Conservation (phyloP, 2,113 vertebrate species). For the Sinosuthora webbiana region DNA sequence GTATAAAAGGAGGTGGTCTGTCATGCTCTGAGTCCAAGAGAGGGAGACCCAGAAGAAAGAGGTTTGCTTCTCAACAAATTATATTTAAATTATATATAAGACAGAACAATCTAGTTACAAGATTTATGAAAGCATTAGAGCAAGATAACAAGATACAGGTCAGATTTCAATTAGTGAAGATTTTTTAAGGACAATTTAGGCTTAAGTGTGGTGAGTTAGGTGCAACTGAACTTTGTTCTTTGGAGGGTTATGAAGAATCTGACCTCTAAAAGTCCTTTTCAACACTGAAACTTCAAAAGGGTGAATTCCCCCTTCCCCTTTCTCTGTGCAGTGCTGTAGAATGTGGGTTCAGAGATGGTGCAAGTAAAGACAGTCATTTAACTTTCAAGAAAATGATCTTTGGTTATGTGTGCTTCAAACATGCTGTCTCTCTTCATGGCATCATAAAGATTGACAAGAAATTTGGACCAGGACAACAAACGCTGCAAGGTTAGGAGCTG, state of each 20-base stretch:
- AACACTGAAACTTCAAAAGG: neutral
- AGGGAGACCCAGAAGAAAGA: neutral
- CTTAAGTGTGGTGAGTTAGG: neutral
- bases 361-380: neutral
- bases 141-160: neutral
- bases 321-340: neutral
- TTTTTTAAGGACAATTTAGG: neutral
- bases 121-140: neutral
- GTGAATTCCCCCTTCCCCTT: neutral
- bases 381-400: neutral
- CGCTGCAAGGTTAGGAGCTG: neutral
- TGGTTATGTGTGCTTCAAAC: neutral
- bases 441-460: neutral
- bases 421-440: neutral
- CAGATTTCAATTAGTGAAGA: neutral
- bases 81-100: neutral
- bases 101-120: neutral
- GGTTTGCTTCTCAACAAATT: neutral
- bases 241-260: neutral
- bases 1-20: neutral
- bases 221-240: neutral
- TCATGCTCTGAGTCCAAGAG: neutral
- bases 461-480: neutral
- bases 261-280: neutral
- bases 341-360: rapidly evolving